Evolutionary conservation across 2,797 vertebrate species (phyloP).

Genomic region (Trematomus bernacchii): DNA sequence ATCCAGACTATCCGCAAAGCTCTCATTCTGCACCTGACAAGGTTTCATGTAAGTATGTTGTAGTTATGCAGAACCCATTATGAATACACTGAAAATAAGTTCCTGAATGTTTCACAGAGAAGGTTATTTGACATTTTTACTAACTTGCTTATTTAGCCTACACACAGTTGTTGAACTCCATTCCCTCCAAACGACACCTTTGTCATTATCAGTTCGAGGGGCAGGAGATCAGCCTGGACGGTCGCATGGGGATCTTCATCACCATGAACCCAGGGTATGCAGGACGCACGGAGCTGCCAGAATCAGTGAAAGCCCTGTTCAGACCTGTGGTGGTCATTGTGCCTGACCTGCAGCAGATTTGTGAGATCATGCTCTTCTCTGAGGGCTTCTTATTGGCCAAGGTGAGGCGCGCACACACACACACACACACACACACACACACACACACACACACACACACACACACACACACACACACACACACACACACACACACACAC

Average conservation of each 20-base stretch:
- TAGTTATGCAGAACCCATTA: neutral
- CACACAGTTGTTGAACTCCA: neutral
- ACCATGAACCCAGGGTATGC: conserved; percentile 99
- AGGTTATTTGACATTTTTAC: neutral
- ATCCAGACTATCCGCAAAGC: conserved; percentile 96
- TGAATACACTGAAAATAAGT: neutral
- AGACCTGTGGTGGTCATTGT: conserved; percentile 98
- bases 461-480: too few species aligned
- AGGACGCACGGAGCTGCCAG: conserved; percentile 95
- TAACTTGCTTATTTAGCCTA: neutral
- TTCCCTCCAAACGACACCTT: neutral
- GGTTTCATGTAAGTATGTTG: conserved; percentile 88
- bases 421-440: too few species aligned
- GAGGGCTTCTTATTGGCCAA: conserved; percentile 96
- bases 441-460: too few species aligned
- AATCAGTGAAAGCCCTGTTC: conserved; percentile 97
- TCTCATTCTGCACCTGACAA: conserved; percentile 90
- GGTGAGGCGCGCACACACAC: conserved; percentile 74
- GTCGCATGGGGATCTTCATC: conserved; percentile 96
- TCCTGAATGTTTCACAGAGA: neutral
- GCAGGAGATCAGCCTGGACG: conserved; percentile 92
- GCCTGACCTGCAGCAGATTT: conserved; percentile 97
- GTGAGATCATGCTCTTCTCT: conserved; percentile 99
- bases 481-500: too few species aligned
- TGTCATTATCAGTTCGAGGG: conserved; percentile 91